Evolutionary conservation across 37 sponge, comb jelly and placozoan genomes (phyloP).

Genomic region (Theonella swinhoei): DNA sequence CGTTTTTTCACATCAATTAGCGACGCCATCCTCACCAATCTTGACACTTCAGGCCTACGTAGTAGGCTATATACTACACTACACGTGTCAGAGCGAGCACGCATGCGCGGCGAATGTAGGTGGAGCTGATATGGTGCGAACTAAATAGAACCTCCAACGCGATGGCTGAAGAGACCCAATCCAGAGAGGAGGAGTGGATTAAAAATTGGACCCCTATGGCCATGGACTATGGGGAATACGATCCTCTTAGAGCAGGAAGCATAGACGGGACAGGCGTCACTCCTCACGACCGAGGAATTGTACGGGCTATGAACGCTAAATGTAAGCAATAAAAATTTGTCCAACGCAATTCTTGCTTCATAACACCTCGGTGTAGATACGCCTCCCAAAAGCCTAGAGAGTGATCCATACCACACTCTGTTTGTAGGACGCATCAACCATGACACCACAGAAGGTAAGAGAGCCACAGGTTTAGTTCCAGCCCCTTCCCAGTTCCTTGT

Average conservation of each 20-base stretch:
- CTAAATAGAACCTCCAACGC: not conserved
- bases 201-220: slow-evolving; percentile 38
- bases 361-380: slow-evolving; percentile 67
- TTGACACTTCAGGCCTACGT: no score
- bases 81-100: not conserved
- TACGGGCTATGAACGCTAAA: slow-evolving; percentile 76
- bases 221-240: slow-evolving; percentile 69
- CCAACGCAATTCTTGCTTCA: not conserved
- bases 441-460: slow-evolving; percentile 77
- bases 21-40: no score
- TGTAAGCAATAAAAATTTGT: slow-evolving; percentile 52
- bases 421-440: slow-evolving; percentile 84
- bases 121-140: not conserved
- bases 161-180: not conserved
- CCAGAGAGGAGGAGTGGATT: not conserved
- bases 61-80: not conserved
- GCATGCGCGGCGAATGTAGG: not conserved
- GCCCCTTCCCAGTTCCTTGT: not conserved
- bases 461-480: not conserved
- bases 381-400: slow-evolving; percentile 53
- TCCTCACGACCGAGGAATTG: slow-evolving; percentile 92
- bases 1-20: slow-evolving; percentile 23
- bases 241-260: slow-evolving; percentile 92
- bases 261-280: slow-evolving; percentile 94
- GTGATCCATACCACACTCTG: slow-evolving; percentile 66